Evolutionary conservation across 2,113 vertebrate genomes (phyloP), one percentile per base, ranked within the genome.

Genomic region (Austrofundulus limnaeus): DNA sequence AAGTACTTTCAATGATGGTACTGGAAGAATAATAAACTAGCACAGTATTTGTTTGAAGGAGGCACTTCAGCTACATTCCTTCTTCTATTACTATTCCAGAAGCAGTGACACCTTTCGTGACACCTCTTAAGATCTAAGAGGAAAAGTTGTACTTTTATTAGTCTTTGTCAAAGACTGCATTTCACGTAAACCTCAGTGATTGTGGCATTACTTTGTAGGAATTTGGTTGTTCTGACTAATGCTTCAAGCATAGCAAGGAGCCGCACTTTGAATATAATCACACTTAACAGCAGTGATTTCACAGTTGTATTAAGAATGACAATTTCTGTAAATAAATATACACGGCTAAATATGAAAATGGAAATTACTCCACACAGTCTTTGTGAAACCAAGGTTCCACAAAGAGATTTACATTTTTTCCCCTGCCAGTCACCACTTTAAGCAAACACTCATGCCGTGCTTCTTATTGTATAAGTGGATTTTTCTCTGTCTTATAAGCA

Each of bases 181-280:
- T 13, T 19, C 41, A 20, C 11, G 37, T 23, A 11, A 39, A 23
- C 13, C 7, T 21, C 20, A 41, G 9, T 24, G 53, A 49, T 53
- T 19, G 38, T 47, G 53, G n/a, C 31, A 46, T 19, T 56, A 28
- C 34, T 23, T 52, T 52, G 17, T 4, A 52, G n/a, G 9, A 13
- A 11, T 51, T 37, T 34, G 28, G 28, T 3, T 11, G 10, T 21
- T 56, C 31, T 56, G 20, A 56, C 53, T 14, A 56, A 3, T 37
- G 19, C 21, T 51, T 24, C 64, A 47, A 54, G 43, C 19, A 20
- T 28, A 31, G 24, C 19, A 24, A n/a, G 20, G n/a, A 42, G 34
- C 59, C 31, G 43, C 45, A 42, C n/a, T 42, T 5, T 17, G 37
- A 57, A 49, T 57, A 46, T 49, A 66, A 47, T 48, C 46, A 57